Conservation (phyloP, 2,113 vertebrate genomes). For the Phalacrocorax pelagicus region DNA sequence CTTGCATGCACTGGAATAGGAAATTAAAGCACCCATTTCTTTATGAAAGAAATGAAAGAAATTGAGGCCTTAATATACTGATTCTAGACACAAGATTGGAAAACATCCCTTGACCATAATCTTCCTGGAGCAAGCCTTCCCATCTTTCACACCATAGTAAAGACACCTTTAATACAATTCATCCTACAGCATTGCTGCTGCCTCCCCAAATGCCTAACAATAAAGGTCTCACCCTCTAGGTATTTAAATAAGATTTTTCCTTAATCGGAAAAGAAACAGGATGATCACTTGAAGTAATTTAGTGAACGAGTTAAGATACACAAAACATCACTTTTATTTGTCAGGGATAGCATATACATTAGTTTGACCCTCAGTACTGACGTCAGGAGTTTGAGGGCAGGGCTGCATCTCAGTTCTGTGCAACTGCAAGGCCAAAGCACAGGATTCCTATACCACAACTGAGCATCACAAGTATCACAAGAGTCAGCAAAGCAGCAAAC, state of each 20-base stretch:
- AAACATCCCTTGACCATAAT: background rate
- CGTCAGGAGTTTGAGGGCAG: background rate
- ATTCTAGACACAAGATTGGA: background rate
- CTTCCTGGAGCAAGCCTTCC: background rate
- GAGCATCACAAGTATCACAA: background rate
- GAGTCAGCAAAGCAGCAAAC: background rate
- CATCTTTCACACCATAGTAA: background rate
- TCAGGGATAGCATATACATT: background rate
- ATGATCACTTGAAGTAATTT: background rate
- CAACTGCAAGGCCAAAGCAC: background rate
- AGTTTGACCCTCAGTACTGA: background rate
- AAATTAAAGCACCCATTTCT: background rate
- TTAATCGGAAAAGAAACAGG: background rate
- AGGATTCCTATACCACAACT: fast-evolving
- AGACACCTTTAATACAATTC: background rate
- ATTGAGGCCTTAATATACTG: background rate
- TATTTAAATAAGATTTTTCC: background rate
- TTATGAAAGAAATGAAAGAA: background rate
- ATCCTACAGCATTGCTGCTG: background rate
- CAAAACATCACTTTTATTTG: background rate
- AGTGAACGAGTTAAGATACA: background rate
- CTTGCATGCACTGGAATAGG: background rate
- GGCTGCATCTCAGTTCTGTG: background rate
- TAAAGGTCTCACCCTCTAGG: background rate
- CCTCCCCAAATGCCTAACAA: background rate